Percentiles rank a stretch among this genome's conserved stretches.
Conservation (phyloP, 2,113 vertebrate species). For the Chamaetylas fuelleborni region DNA sequence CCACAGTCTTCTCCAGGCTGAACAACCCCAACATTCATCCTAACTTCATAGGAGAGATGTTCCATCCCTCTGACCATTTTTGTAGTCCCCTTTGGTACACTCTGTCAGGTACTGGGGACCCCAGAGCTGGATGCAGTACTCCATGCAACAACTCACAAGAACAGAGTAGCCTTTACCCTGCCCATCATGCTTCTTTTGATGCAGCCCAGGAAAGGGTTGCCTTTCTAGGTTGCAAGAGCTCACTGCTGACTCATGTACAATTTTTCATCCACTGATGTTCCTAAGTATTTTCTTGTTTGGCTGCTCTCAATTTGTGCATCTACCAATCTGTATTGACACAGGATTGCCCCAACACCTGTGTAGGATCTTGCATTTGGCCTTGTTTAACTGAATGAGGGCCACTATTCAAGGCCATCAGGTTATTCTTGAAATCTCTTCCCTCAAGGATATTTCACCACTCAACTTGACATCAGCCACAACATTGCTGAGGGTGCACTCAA, state of each 20-base stretch:
- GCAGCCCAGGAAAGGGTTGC: background rate
- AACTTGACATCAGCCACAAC: background rate
- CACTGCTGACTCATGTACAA: background rate
- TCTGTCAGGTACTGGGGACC: background rate
- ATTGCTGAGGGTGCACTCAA: background rate
- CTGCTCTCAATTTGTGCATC: background rate
- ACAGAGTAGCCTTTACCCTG: fast-evolving
- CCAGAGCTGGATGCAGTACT: background rate
- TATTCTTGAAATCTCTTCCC: background rate
- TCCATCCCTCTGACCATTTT: background rate
- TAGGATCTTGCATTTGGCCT: background rate
- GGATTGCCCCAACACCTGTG: fast-evolving
- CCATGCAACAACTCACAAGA: fast-evolving
- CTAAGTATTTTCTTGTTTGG: background rate
- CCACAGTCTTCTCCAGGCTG: background rate
- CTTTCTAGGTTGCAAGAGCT: background rate
- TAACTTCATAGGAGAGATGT: background rate
- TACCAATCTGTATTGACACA: too few species aligned
- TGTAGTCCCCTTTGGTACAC: background rate
- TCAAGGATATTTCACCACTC: background rate
- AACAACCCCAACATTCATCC: background rate
- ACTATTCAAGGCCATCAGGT: background rate
- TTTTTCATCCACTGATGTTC: background rate
- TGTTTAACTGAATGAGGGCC: background rate
- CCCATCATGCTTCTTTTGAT: background rate